These are phyloP conservation scores for Lasaia peninsularis DNA, from an alignment of 1,140 invertebrate species.

Conservation along the genomic window DNA sequence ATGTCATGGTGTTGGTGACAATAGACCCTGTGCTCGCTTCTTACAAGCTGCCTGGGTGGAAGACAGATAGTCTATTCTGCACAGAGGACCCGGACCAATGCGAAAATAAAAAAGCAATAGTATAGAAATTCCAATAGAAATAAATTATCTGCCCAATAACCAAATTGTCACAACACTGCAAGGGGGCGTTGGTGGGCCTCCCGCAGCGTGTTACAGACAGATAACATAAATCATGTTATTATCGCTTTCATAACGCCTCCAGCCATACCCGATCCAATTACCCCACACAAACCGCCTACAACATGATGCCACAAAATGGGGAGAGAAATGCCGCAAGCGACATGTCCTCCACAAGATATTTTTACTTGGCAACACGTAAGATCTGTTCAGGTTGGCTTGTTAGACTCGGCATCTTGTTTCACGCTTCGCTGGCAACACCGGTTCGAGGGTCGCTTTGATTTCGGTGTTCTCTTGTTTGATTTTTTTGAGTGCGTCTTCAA, in stretches of 20 bases:
- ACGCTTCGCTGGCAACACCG: constrained; percentile 39
- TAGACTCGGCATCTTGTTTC: constrained; percentile 53
- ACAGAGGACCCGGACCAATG: no score
- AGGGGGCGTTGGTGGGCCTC: constrained; percentile 20
- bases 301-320: constrained; percentile 27
- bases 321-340: constrained; percentile 33
- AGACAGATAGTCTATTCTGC: no score
- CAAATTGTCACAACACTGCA: constrained; percentile 27
- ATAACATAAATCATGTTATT: constrained; percentile 52
- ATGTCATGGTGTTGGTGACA: no score
- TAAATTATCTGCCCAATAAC: constrained; percentile 11
- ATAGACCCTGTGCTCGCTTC: no score
- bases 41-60: no score
- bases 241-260: constrained; percentile 44
- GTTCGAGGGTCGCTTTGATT: constrained; percentile 56
- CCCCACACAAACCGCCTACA: constrained; percentile 40
- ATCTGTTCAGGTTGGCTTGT: constrained; percentile 54
- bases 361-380: constrained; percentile 47
- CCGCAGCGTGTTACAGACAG: constrained; percentile 36
- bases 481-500: constrained; percentile 55
- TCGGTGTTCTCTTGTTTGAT: constrained; percentile 50
- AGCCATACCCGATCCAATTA: constrained; percentile 51
- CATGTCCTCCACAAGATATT: constrained; percentile 40
- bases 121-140: not conserved
- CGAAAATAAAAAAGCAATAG: no score